Percentiles rank a stretch among this genome's conserved stretches.
phyloP scores from a whole-genome alignment of 2,888 invertebrate genomes.

The Tenthredo mesomela region DNA sequence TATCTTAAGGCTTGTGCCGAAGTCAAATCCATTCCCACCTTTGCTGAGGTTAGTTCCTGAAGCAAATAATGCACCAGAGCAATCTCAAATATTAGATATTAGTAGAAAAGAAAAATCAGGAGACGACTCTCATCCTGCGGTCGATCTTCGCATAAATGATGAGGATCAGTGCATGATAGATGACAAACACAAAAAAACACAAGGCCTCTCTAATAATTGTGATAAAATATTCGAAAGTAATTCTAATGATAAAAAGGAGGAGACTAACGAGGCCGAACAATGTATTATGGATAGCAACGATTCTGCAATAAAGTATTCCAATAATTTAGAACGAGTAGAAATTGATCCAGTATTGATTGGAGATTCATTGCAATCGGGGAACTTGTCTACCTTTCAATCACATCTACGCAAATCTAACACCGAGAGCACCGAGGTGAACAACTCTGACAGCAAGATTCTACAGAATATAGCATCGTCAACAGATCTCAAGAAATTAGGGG shows the following conservation, averaged over 20 bases:
- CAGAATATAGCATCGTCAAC: background rate
- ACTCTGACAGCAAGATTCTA: background rate
- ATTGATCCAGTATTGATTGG: background rate
- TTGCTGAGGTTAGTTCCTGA: slow-evolving; percentile 68
- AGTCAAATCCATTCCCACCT: slow-evolving; percentile 65
- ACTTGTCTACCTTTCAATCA: background rate
- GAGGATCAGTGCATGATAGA: background rate
- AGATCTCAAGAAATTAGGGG: background rate
- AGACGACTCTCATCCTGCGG: background rate
- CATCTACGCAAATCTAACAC: background rate
- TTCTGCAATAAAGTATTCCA: slow-evolving; percentile 41
- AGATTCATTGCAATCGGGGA: background rate
- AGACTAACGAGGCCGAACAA: slow-evolving; percentile 8
- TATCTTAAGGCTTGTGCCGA: slow-evolving; percentile 65
- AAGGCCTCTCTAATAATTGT: slow-evolving; percentile 9
- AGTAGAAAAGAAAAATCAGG: slow-evolving; percentile 3
- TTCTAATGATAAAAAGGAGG: background rate
- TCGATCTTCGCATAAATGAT: background rate
- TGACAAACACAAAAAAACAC: background rate
- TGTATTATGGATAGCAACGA: slow-evolving; percentile 35
- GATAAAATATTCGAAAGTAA: slow-evolving; percentile 19
- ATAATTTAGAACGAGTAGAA: slow-evolving; percentile 24
- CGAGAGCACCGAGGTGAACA: background rate
- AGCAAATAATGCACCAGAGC: slow-evolving; percentile 11
- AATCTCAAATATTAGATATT: background rate